Conservation (phyloP, 1,140 invertebrate species). For the Melipona quadrifasciata region DNA sequence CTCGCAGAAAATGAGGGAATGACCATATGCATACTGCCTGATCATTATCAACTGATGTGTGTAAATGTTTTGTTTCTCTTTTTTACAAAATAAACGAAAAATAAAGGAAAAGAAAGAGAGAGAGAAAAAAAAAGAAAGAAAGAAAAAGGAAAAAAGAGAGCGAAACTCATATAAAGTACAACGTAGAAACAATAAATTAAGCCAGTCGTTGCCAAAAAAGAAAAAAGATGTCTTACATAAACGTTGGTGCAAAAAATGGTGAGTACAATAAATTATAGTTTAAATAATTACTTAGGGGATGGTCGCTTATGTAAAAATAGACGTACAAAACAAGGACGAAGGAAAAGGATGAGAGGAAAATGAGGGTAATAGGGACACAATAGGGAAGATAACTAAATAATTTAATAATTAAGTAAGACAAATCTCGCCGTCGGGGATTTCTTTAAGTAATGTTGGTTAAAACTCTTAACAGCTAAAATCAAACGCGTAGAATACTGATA, state of each 20-base stretch:
- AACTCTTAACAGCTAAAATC: constrained; percentile 78
- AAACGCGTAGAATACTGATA: constrained; percentile 80
- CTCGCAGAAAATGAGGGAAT: constrained; percentile 47
- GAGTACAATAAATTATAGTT: constrained; percentile 74
- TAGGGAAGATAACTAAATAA: constrained; percentile 72
- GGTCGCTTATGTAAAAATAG: constrained; percentile 70
- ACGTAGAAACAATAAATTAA: constrained; percentile 73
- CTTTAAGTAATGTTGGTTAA: constrained; percentile 71
- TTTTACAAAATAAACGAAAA: constrained; percentile 1
- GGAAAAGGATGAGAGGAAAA: not conserved
- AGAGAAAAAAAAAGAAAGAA: constrained; percentile 29
- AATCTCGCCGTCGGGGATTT: constrained; percentile 63
- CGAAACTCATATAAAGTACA: constrained; percentile 53
- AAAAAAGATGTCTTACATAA: constrained; percentile 57
- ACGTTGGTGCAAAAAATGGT: constrained; percentile 68
- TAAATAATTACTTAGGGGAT: constrained; percentile 74
- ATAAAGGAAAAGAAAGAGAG: constrained; percentile 24
- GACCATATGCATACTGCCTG: constrained; percentile 46
- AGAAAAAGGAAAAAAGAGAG: constrained; percentile 36
- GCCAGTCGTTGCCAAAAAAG: constrained; percentile 70
- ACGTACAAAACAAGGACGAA: constrained; percentile 60
- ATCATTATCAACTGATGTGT: constrained; percentile 43
- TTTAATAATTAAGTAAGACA: constrained; percentile 78
- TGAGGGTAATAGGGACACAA: constrained; percentile 37
- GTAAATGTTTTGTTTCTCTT: not conserved